Percentiles rank a stretch among this genome's conserved stretches.
Evolutionary conservation across 2,113 vertebrate genomes (phyloP).

Genomic region (rabbit (Oryctolagus cuniculus)): DNA sequence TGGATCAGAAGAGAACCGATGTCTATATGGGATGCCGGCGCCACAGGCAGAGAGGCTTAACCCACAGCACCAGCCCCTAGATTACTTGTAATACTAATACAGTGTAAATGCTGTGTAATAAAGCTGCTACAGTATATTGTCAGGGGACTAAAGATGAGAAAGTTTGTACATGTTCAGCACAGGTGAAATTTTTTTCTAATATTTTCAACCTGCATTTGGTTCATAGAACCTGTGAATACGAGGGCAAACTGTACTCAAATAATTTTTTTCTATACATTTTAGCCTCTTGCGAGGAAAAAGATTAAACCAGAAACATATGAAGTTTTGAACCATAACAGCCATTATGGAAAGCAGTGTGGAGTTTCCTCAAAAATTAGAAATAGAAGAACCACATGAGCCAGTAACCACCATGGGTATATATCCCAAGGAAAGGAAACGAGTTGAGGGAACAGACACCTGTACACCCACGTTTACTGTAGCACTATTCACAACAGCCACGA

Average conservation of each 20-base stretch:
- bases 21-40: no score
- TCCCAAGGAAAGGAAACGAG: no score
- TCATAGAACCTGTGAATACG: not conserved
- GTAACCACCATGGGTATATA: no score
- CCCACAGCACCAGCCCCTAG: not conserved
- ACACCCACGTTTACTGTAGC: no score
- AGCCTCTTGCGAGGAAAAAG: not conserved
- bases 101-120: not conserved
- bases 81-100: not conserved
- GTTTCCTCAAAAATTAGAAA: no score
- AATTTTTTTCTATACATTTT: conserved; percentile 10
- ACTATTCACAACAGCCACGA: no score
- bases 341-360: no score
- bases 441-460: no score
- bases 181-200: not conserved
- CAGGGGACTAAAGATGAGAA: not conserved
- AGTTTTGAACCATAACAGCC: not conserved
- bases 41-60: no score
- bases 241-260: not conserved
- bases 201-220: not conserved
- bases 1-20: no score
- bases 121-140: not conserved
- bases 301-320: not conserved
- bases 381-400: no score
- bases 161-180: not conserved